Evolutionary conservation across 2,113 vertebrate genomes (phyloP).

Genomic region (Microtus montanus): DNA sequence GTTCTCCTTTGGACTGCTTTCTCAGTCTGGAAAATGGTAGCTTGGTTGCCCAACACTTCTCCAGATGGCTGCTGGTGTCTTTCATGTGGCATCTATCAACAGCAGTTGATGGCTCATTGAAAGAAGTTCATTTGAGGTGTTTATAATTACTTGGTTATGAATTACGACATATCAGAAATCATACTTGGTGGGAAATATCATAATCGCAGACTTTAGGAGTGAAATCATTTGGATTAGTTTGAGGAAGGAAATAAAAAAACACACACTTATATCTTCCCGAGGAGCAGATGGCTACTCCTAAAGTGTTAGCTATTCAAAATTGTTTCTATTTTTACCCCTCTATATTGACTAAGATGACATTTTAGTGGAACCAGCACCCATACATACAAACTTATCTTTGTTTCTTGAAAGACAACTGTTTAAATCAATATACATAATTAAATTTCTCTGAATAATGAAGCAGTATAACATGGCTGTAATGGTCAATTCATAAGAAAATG

Average conservation of each 20-base stretch:
- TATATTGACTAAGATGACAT: constrained; percentile 68
- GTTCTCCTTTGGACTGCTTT: constrained; percentile 61
- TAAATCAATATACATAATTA: neutral
- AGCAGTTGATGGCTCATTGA: constrained; percentile 60
- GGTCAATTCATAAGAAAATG: neutral
- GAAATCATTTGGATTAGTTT: constrained; percentile 49
- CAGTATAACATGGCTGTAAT: neutral
- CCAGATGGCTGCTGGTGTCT: constrained; percentile 64
- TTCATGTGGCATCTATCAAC: constrained; percentile 33
- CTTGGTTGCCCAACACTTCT: constrained; percentile 39
- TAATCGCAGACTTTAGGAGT: constrained; percentile 53
- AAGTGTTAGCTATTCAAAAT: constrained; percentile 71
- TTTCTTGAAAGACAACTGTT: constrained; percentile 60
- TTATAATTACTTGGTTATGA: constrained; percentile 56
- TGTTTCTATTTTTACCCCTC: constrained; percentile 68
- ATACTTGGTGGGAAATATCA: constrained; percentile 22
- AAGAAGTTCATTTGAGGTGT: constrained; percentile 64
- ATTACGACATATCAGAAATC: neutral
- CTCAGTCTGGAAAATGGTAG: constrained; percentile 69
- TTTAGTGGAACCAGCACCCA: constrained; percentile 61
- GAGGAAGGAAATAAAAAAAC: constrained; percentile 49
- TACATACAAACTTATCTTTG: constrained; percentile 55
- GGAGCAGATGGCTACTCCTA: constrained; percentile 77
- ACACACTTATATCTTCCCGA: constrained; percentile 62
- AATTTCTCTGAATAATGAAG: constrained; percentile 30